Evolutionary conservation across 2,113 vertebrate species (phyloP).

Genomic region (Passerina amoena): DNA sequence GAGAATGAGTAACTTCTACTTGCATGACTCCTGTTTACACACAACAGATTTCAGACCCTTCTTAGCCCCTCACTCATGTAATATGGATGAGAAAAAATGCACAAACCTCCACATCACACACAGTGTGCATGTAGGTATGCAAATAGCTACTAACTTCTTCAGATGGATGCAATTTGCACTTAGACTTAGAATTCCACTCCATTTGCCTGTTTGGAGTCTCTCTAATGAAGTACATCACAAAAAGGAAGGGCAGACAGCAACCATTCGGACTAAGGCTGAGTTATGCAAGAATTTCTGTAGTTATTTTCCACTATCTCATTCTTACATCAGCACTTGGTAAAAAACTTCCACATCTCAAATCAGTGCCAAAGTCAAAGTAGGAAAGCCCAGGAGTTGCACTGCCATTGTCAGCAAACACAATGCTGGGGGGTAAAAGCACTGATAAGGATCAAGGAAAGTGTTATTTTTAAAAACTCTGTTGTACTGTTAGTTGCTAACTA

Average conservation of each 20-base stretch:
- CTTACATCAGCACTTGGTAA: neutral
- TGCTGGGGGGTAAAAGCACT: neutral
- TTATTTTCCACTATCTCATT: slow-evolving; percentile 11
- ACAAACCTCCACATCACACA: neutral
- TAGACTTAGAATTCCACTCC: neutral
- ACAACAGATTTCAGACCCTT: neutral
- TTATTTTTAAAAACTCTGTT: slow-evolving; percentile 21
- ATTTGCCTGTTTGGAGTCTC: neutral
- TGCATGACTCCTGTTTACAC: neutral
- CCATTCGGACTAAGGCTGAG: neutral
- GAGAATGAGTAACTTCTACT: neutral
- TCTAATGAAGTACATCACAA: neutral
- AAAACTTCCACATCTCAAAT: slow-evolving; percentile 14
- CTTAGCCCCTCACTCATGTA: neutral
- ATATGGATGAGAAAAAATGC: neutral
- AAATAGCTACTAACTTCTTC: neutral
- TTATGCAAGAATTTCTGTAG: neutral
- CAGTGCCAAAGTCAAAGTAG: neutral
- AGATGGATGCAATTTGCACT: neutral
- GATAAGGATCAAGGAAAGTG: slow-evolving; percentile 9
- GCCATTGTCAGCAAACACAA: slow-evolving; percentile 26
- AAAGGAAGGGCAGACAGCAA: neutral
- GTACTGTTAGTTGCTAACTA: slow-evolving; percentile 4
- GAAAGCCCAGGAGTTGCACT: neutral
- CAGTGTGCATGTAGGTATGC: neutral